Base-by-base conservation (phyloP, 2,113 vertebrate species). In the Prochilodus magdalenae region DNA sequence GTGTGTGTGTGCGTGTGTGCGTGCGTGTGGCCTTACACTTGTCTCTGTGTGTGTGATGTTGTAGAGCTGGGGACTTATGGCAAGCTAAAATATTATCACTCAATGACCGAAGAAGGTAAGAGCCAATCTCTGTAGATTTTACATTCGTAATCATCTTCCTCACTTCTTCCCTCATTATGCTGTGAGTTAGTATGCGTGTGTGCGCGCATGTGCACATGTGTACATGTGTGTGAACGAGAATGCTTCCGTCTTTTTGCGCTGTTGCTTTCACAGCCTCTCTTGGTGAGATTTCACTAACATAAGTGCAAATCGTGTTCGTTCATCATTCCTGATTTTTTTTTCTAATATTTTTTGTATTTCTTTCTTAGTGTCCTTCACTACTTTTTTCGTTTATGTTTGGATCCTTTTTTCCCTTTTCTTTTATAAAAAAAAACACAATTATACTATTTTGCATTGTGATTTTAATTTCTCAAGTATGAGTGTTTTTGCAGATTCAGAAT, bases 281-380 rank as follows among this genome's bases (percentile, higher is more conserved):
- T 89, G 90, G 91, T 87, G 91, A 94, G 95, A 94, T 92, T 95
- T 95, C 93, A 92, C 90, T 91, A 89, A 86, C 77, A 90, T 90
- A 83, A 90, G 92, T 89, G 89, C 90, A 94, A 93, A 93, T 93
- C 92, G 83, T 86, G 51, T 80, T 75, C 40, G 49, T 80, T 79
- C 47, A 60, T 63, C 86, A 84, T 89, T 75, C 8, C 11, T 10
- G 11, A 18, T 51, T 53, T 87, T 51, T 53, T 87, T 84, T 86
- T 84, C 67, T 80, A 85, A 75, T 82, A 55, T n/a, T 75, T 75
- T 27, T 73, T 40, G 63, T 76, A 84, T 53, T 85, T 33, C 33
- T 26, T 84, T 75, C 5, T 14, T 22, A 75, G 22, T 33, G 24
- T 75, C 33, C 10, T 5, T 16, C 57, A 44, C 12, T 6, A 36